A percentile compares a stretch with the other conserved stretches of the same genome.
phyloP scores from a whole-genome alignment of 2,113 vertebrate species.

The Semnornis frantzii region DNA sequence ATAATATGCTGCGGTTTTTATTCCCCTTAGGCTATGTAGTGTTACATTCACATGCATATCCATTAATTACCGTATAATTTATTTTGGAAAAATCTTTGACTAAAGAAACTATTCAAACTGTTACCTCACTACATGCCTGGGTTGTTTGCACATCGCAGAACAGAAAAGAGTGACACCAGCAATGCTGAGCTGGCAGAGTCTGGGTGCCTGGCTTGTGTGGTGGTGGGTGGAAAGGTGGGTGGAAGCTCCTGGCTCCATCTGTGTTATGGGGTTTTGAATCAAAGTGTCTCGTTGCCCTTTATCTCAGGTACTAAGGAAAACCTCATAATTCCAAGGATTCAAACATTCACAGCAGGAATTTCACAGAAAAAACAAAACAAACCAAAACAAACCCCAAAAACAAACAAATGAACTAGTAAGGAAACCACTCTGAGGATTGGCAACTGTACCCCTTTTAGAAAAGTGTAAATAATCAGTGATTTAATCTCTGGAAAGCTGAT shows the following conservation, averaged over 20 bases:
- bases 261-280: not conserved
- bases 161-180: not conserved
- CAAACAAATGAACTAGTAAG: not conserved
- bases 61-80: not conserved
- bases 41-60: not conserved
- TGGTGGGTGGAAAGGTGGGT: conserved; percentile 8
- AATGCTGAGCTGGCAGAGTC: not conserved
- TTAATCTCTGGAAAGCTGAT: not conserved
- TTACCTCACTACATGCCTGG: fast-evolving
- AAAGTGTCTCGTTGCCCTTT: not conserved
- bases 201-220: not conserved
- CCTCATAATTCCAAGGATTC: not conserved
- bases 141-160: conserved; percentile 48
- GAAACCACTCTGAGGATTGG: not conserved
- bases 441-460: not conserved
- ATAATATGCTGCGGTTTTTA: not conserved
- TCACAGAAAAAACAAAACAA: not conserved
- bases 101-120: not conserved
- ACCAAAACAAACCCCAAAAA: not conserved
- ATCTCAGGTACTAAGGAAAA: not conserved
- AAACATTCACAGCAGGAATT: not conserved
- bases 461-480: not conserved
- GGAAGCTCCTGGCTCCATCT: conserved; percentile 14
- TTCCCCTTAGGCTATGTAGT: not conserved
- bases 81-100: conserved; percentile 26